Percentiles rank a stretch among this genome's conserved stretches.
These are phyloP conservation scores for Urocolius indicus DNA, from an alignment of 2,113 vertebrate species.

Conservation along the genomic window DNA sequence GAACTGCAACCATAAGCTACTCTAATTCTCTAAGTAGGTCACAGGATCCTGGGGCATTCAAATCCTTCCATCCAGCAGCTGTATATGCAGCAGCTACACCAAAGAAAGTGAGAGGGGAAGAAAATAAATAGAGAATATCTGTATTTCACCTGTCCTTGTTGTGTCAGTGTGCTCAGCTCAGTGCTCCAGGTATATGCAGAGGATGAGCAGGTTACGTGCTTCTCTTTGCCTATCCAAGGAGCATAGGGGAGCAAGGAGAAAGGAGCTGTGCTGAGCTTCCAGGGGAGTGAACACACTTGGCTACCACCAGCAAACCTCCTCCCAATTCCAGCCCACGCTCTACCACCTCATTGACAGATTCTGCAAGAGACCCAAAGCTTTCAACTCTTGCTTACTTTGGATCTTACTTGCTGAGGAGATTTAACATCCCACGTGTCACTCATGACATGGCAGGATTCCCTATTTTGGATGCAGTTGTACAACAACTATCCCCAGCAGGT, in stretches of 20 bases:
- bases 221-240: accelerated
- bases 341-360: neutral
- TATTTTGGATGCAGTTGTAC: neutral
- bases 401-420: neutral
- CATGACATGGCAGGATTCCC: neutral
- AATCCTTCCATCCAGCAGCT: constrained; percentile 21
- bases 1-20: constrained; percentile 23
- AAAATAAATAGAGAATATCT: neutral
- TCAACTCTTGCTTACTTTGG: neutral
- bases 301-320: neutral
- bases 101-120: neutral
- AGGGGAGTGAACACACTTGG: neutral
- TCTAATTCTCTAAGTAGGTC: constrained; percentile 53
- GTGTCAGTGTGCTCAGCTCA: neutral
- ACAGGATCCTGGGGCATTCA: constrained; percentile 38
- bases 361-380: neutral
- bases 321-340: neutral
- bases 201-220: neutral
- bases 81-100: neutral
- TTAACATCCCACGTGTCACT: neutral
- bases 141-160: neutral
- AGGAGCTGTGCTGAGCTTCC: neutral
- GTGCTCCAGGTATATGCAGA: neutral
- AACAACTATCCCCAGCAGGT: neutral
- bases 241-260: neutral